These are phyloP conservation scores for Pocota personata DNA, from an alignment of 2,888 invertebrate species.

Conservation along the genomic window DNA sequence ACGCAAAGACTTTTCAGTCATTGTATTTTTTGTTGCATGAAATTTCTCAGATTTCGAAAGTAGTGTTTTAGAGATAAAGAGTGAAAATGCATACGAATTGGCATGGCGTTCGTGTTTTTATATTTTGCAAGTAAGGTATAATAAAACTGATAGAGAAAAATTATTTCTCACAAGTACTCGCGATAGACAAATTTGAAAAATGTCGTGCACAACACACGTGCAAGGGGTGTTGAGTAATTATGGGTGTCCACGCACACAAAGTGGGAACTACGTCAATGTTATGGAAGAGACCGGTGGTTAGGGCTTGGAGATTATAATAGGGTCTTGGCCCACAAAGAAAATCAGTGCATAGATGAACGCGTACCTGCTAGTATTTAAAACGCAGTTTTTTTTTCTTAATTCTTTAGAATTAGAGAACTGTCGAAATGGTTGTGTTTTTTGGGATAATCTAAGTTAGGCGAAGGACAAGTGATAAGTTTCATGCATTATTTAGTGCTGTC, in stretches of 20 bases:
- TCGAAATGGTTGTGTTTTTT: too few species aligned
- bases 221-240: background rate
- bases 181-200: background rate
- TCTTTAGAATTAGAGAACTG: too few species aligned
- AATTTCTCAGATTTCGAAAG: constrained; percentile 19
- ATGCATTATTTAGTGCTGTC: too few species aligned
- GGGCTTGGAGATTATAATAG: too few species aligned
- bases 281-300: background rate
- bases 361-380: too few species aligned
- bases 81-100: constrained; percentile 20
- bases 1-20: background rate
- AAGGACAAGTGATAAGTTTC: too few species aligned
- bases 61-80: constrained; percentile 1
- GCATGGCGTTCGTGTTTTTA: constrained; percentile 21
- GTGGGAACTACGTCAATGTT: background rate
- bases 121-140: background rate
- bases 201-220: background rate
- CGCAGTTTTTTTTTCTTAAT: too few species aligned
- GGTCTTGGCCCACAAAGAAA: too few species aligned
- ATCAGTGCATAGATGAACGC: too few species aligned
- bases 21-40: constrained; percentile 14
- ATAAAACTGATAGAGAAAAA: background rate
- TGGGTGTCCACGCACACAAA: constrained; percentile 11
- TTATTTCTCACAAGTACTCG: background rate
- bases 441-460: too few species aligned